Evolutionary conservation across 2,888 invertebrate genomes (phyloP).

Genomic region (Drosophila borborema): DNA sequence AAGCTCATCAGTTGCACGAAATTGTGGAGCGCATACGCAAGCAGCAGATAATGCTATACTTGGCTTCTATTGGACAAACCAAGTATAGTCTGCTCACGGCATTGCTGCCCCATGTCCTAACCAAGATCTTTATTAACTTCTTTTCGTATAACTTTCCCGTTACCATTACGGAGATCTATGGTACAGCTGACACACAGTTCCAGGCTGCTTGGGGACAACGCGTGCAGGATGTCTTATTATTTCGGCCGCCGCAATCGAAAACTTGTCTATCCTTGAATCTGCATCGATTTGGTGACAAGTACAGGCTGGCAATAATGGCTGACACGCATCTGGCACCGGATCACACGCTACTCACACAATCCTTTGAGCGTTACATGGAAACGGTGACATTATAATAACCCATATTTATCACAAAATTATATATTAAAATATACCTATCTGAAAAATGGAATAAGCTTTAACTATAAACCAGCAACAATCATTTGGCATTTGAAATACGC

Average conservation of each 20-base stretch:
- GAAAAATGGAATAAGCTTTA: neutral
- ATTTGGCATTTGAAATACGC: neutral
- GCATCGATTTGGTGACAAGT: slow-evolving; percentile 83
- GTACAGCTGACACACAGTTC: slow-evolving; percentile 76
- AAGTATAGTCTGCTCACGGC: slow-evolving; percentile 82
- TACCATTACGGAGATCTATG: slow-evolving; percentile 84
- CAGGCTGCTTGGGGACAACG: slow-evolving; percentile 83
- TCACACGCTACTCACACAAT: slow-evolving; percentile 81
- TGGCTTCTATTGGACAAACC: slow-evolving; percentile 84
- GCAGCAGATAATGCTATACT: slow-evolving; percentile 83
- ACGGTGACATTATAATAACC: slow-evolving; percentile 56
- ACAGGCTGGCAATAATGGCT: slow-evolving; percentile 84
- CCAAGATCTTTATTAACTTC: slow-evolving; percentile 84
- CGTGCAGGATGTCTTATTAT: slow-evolving; percentile 83
- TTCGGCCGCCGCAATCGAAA: slow-evolving; percentile 84
- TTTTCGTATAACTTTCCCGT: slow-evolving; percentile 84
- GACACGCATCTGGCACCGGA: slow-evolving; percentile 84
- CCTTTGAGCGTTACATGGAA: slow-evolving; percentile 83
- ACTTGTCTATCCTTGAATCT: slow-evolving; percentile 84
- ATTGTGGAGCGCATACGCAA: slow-evolving; percentile 80
- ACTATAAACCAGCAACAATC: neutral
- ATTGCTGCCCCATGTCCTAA: slow-evolving; percentile 81
- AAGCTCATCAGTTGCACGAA: slow-evolving; percentile 76
- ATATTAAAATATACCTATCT: neutral
- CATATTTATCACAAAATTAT: neutral